These are phyloP conservation scores for Alfaro cultratus DNA, from an alignment of 2,797 vertebrate genomes.

Conservation along the genomic window DNA sequence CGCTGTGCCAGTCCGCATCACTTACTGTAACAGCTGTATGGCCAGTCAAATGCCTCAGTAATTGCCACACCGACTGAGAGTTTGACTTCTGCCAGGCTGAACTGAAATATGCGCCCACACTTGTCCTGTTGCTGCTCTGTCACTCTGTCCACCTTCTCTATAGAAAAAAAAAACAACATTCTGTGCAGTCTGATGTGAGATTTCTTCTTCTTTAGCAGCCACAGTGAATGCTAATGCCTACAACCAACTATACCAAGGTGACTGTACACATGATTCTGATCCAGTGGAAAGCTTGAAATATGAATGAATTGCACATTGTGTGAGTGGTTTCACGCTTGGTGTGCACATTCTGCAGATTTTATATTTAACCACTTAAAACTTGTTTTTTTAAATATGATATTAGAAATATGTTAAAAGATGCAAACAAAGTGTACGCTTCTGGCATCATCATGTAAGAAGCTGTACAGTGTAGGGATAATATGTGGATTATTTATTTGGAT, in stretches of 20 bases:
- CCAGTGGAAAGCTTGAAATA: not conserved
- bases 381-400: too few species aligned
- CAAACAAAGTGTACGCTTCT: too few species aligned
- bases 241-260: not conserved
- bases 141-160: not conserved
- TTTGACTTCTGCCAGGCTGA: conserved; percentile 2
- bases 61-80: not conserved
- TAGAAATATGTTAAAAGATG: too few species aligned
- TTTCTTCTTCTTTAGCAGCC: not conserved
- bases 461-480: too few species aligned
- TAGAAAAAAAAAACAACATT: not conserved
- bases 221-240: not conserved
- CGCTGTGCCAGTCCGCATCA: not conserved
- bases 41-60: not conserved
- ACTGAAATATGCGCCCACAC: not conserved
- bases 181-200: not conserved
- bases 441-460: too few species aligned
- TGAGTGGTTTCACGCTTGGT: not conserved
- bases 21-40: not conserved
- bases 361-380: too few species aligned
- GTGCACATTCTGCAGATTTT: not conserved
- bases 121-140: not conserved
- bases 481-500: too few species aligned
- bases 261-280: not conserved
- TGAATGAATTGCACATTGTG: not conserved